A percentile compares a stretch with the other conserved stretches of the same genome.
Conservation (phyloP, 2,888 invertebrate species). For the Balanococcus diminutus region DNA sequence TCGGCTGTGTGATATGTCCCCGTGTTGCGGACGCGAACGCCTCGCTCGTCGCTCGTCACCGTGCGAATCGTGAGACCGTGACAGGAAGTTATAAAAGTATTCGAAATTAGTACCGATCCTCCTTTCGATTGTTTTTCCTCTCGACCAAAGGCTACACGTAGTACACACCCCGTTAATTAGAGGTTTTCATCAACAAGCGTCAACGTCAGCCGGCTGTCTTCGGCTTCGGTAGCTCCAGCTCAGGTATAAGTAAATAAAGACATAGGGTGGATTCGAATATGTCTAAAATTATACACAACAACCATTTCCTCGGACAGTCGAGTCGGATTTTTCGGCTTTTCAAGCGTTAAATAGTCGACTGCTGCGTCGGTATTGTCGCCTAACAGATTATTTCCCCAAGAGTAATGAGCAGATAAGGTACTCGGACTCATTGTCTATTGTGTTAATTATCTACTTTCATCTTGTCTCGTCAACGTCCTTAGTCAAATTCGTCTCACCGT, state of each 20-base stretch:
- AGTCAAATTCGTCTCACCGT: background rate
- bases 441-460: background rate
- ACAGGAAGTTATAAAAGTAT: background rate
- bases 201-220: background rate
- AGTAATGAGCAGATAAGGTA: background rate
- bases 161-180: slow-evolving; percentile 7
- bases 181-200: background rate
- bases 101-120: background rate
- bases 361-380: background rate
- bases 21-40: background rate
- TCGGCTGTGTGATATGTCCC: background rate
- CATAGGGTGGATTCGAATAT: background rate
- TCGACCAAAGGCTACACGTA: background rate
- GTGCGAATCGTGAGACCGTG: background rate
- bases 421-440: background rate
- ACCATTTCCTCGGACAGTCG: background rate
- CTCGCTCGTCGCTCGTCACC: background rate
- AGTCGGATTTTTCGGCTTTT: background rate
- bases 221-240: background rate
- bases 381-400: background rate
- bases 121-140: background rate
- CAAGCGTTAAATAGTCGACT: background rate
- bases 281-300: background rate
- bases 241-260: background rate
- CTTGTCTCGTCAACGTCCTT: background rate